These are phyloP conservation scores for Nephrotoma guestfalica DNA, from an alignment of 2,888 invertebrate genomes.

Conservation along the genomic window DNA sequence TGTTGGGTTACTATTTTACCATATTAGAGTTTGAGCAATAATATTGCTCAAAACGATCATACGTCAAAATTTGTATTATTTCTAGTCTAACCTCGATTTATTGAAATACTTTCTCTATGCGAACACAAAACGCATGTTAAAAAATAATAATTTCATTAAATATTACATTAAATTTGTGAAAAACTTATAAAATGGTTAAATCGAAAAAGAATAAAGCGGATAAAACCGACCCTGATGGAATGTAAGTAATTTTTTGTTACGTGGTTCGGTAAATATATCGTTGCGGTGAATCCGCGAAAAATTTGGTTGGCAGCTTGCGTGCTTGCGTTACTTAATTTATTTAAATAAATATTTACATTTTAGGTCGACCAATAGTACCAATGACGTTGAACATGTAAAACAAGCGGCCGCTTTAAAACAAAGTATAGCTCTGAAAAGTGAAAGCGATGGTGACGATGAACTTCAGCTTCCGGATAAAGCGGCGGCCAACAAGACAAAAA, in stretches of 20 bases:
- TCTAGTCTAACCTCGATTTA: background rate
- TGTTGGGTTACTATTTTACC: background rate
- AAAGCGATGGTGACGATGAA: constrained; percentile 33
- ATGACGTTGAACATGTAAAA: constrained; percentile 26
- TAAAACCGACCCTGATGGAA: background rate
- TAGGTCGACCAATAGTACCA: constrained; percentile 13
- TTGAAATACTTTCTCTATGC: background rate
- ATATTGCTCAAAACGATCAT: background rate
- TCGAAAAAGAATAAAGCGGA: background rate
- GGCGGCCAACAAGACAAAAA: constrained; percentile 41
- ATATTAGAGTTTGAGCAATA: background rate
- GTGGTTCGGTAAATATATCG: background rate
- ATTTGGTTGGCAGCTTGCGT: background rate
- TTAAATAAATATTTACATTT: background rate
- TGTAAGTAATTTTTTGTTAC: background rate
- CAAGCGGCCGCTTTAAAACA: constrained; percentile 24
- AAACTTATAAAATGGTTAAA: background rate
- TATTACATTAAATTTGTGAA: background rate
- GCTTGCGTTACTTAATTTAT: background rate
- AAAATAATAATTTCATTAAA: background rate
- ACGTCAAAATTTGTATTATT: background rate
- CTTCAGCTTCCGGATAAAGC: constrained; percentile 32
- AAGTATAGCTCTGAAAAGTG: constrained; percentile 35
- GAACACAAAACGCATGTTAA: background rate
- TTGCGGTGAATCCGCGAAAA: background rate